Base-by-base conservation (phyloP, 2,797 vertebrate genomes). In the Buceros bicornis region DNA sequence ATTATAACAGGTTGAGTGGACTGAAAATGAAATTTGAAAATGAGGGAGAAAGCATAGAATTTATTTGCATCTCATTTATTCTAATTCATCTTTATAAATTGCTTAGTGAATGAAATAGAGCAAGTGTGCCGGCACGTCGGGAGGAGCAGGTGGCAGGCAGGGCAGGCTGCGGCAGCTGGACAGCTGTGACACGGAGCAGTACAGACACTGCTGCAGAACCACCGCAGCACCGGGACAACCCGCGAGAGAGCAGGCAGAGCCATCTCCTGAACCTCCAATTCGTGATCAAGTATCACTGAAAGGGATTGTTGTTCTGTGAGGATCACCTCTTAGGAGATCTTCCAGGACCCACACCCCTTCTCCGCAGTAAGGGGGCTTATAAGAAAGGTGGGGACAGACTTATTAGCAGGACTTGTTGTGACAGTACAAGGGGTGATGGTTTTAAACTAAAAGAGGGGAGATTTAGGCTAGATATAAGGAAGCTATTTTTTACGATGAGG, bases 1-100 rank as follows among this genome's bases (percentile, higher is more conserved):
- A 98, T 98, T 98, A 98, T 98, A 98, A 97, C 98, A 98, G 98
- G 98, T 98, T 98, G 98, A 98, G 98, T 98, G 98, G 98, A 98
- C 98, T 97, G 98, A 98, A 98, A 98, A 98, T 98, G 98, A 97
- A 98, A 98, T 98, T 97, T 97, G 96, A 98, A 98, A 98, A 98
- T 89, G 56, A 98, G 93, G 95, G 97, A 97, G 98, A 98, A 98
- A 98, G 97, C 96, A 62, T 54, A 92, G 98, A 97, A 98, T 98
- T 97, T 97, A 98, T 98, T 98, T 98, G 97, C 98, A 98, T 98
- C 96, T 98, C 96, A 98, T 98, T 98, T 98, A 95, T 98, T 97
- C 95, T 95, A 97, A 97, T 97, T 97, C 95, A 93, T 96, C 93
- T 97, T 97, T 96, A 90, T 96, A 95, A 97, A 95, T 91, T 85